Percentiles rank a stretch among this genome's conserved stretches.
Conservation (phyloP, 2,888 invertebrate genomes). For the Drosophila monieri region DNA sequence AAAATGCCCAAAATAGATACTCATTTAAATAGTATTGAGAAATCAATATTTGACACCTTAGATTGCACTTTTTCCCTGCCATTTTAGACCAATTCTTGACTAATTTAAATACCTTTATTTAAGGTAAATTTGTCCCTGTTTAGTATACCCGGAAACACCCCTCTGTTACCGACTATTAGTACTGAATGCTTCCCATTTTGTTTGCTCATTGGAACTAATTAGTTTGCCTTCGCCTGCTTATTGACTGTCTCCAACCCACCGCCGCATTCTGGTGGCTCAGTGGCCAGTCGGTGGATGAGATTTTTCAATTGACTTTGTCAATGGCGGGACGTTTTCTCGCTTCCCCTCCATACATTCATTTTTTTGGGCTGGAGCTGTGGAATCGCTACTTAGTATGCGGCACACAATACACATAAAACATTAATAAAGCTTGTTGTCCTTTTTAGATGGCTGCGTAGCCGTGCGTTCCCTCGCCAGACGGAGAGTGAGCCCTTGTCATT, state of each 20-base stretch:
- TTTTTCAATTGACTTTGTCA: constrained; percentile 78
- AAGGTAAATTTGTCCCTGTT: neutral
- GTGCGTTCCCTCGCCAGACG: constrained; percentile 37
- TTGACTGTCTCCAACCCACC: constrained; percentile 49
- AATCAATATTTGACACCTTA: too few species aligned
- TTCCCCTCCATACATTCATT: neutral
- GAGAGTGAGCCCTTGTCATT: constrained; percentile 69
- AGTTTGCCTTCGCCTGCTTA: constrained; percentile 71
- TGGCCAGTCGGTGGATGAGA: constrained; percentile 39
- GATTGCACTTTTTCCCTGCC: neutral
- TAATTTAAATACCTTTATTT: neutral
- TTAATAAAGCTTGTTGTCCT: constrained; percentile 80
- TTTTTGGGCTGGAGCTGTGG: neutral
- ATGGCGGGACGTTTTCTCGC: constrained; percentile 17
- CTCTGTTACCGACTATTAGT: constrained; percentile 26
- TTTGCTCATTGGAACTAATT: constrained; percentile 75
- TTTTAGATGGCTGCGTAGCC: constrained; percentile 64
- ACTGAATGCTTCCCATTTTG: constrained; percentile 55
- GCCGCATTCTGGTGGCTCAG: constrained; percentile 6
- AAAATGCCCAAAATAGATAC: constrained; percentile 14
- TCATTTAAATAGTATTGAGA: constrained; percentile 4
- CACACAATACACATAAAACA: constrained; percentile 77
- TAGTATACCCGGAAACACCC: constrained; percentile 8
- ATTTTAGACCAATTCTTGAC: neutral
- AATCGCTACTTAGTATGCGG: constrained; percentile 68